A percentile compares a stretch with the other conserved stretches of the same genome.
These are phyloP conservation scores for Psophia crepitans DNA, from an alignment of 2,113 vertebrate species.

Conservation along the genomic window DNA sequence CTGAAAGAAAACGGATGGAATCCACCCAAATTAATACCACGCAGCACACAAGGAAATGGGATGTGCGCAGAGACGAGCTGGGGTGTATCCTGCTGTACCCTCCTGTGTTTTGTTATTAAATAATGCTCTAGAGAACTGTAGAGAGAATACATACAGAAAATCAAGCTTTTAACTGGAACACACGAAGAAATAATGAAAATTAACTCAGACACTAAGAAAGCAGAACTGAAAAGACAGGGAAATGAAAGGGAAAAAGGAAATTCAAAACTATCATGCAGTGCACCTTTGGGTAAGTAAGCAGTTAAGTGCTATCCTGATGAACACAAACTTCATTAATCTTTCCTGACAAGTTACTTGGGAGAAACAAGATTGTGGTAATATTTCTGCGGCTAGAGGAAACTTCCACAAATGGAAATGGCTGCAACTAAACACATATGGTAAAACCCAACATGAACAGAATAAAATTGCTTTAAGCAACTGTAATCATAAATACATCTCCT, in stretches of 20 bases:
- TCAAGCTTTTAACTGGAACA: constrained; percentile 56
- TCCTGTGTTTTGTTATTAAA: background rate
- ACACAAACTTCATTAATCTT: constrained; percentile 66
- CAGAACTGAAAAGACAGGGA: constrained; percentile 49
- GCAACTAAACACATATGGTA: background rate
- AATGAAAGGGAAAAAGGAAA: constrained; percentile 60
- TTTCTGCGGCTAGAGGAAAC: constrained; percentile 13
- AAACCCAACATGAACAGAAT: background rate
- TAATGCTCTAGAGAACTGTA: background rate
- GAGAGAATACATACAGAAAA: constrained; percentile 16
- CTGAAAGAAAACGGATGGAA: background rate
- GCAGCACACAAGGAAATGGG: background rate
- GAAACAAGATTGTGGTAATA: constrained; percentile 51
- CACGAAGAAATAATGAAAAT: constrained; percentile 61
- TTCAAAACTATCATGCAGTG: background rate
- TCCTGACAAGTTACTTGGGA: constrained; percentile 55
- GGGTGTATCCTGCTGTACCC: background rate
- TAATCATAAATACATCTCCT: constrained; percentile 15
- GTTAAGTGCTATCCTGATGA: constrained; percentile 48
- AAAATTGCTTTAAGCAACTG: constrained; percentile 28
- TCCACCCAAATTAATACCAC: background rate
- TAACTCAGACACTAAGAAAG: constrained; percentile 36
- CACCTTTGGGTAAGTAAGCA: constrained; percentile 22
- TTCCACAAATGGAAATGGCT: background rate
- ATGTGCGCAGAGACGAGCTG: background rate